phyloP scores from a whole-genome alignment of 2,888 invertebrate genomes.

The Microplitis deprimator region DNA sequence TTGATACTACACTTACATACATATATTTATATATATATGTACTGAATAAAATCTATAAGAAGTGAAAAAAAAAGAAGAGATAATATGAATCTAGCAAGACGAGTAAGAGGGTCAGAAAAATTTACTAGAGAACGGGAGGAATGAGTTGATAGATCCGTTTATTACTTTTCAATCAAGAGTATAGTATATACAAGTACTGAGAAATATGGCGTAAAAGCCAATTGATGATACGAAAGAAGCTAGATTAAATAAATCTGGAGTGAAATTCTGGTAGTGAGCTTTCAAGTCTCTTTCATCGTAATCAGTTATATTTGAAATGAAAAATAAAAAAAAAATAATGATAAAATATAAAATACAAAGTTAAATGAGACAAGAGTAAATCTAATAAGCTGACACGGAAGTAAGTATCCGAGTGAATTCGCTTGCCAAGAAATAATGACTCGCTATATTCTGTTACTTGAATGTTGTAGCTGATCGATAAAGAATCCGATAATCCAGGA shows the following conservation, averaged over 20 bases:
- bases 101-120: slow-evolving; percentile 22
- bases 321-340: background rate
- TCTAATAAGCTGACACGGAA: slow-evolving; percentile 25
- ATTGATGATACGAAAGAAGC: slow-evolving; percentile 10
- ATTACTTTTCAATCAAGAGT: slow-evolving; percentile 51
- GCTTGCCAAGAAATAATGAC: slow-evolving; percentile 30
- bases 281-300: slow-evolving; percentile 32
- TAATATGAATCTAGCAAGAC: background rate
- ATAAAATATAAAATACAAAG: slow-evolving; percentile 11
- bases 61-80: slow-evolving; percentile 6
- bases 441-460: background rate
- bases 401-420: slow-evolving; percentile 15
- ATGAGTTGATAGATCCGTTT: slow-evolving; percentile 47
- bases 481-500: slow-evolving; percentile 9
- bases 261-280: slow-evolving; percentile 9
- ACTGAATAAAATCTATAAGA: slow-evolving; percentile 22
- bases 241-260: slow-evolving; percentile 31
- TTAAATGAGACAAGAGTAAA: slow-evolving; percentile 10
- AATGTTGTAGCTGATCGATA: slow-evolving; percentile 22
- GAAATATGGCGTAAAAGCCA: slow-evolving; percentile 32
- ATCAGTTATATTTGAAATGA: slow-evolving; percentile 22
- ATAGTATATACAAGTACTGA: slow-evolving; percentile 24
- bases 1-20: background rate
- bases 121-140: background rate
- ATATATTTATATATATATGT: slow-evolving; percentile 22